Percentiles rank a stretch among this genome's conserved stretches.
Evolutionary conservation across 1,140 invertebrate species (phyloP).

Genomic region (Batillaria attramentaria): DNA sequence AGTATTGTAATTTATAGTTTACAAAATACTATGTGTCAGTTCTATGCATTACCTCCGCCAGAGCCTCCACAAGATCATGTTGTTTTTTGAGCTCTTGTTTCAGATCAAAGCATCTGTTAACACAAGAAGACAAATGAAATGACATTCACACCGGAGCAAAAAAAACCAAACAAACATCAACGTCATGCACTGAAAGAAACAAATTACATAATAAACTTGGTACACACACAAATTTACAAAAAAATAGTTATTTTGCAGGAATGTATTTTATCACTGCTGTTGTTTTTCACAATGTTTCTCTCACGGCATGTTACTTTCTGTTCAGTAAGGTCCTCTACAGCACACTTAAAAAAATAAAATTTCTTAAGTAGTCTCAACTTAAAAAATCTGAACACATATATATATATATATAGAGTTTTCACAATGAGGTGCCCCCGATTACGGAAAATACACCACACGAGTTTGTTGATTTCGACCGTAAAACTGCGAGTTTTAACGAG

Average conservation of each 20-base stretch:
- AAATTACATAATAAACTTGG: background rate
- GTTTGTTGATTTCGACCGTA: too few species aligned
- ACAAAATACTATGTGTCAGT: background rate
- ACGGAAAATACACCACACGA: too few species aligned
- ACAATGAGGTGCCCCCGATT: too few species aligned
- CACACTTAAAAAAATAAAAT: too few species aligned
- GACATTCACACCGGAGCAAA: conserved; percentile 9
- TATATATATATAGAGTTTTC: too few species aligned
- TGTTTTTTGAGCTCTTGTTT: conserved; percentile 49
- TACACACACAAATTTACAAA: conserved; percentile 5
- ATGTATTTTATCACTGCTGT: background rate
- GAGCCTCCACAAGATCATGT: conserved; percentile 41
- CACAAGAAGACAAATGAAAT: background rate
- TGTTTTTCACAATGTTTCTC: background rate
- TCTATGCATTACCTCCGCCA: conserved; percentile 53
- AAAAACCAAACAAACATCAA: background rate
- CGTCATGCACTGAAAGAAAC: background rate
- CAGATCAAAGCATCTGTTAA: conserved; percentile 58
- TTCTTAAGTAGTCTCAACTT: too few species aligned
- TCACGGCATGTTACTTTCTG: too few species aligned
- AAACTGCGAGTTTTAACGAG: too few species aligned
- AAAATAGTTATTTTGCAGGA: background rate
- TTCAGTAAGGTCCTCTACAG: too few species aligned
- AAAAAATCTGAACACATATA: too few species aligned
- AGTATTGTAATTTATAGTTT: too few species aligned